Evolutionary conservation across 1,140 invertebrate genomes (phyloP).

Genomic region (Ceratitis capitata): DNA sequence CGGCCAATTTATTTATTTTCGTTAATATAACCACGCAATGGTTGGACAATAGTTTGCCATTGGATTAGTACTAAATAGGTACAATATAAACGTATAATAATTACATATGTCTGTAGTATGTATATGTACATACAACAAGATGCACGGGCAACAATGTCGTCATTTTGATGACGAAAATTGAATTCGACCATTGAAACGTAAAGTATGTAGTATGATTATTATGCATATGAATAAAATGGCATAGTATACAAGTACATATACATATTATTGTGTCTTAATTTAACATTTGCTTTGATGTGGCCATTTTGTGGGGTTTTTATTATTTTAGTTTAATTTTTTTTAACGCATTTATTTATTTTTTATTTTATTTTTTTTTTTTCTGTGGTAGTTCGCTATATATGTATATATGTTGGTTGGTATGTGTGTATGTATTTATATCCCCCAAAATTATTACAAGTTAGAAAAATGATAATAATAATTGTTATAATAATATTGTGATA

Average conservation of each 20-base stretch:
- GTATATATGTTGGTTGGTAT: not conserved
- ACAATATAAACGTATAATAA: not conserved
- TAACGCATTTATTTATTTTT: not conserved
- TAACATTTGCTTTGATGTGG: conserved; percentile 4
- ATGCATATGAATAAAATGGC: not conserved
- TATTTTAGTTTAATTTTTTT: not conserved
- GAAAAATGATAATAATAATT: not conserved
- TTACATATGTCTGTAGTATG: not conserved
- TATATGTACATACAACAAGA: not conserved
- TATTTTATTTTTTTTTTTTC: not conserved
- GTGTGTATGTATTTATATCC: not conserved
- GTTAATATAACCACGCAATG: too few species aligned
- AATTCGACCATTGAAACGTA: too few species aligned
- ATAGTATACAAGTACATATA: not conserved
- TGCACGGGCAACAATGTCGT: not conserved
- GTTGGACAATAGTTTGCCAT: too few species aligned
- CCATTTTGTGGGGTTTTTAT: not conserved
- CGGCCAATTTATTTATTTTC: too few species aligned
- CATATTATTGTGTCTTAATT: not conserved
- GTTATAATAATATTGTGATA: not conserved
- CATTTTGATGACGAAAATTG: not conserved
- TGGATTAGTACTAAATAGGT: not conserved
- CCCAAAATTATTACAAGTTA: not conserved
- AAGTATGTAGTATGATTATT: too few species aligned
- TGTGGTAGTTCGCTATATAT: not conserved